phyloP scores from a whole-genome alignment of 2,888 invertebrate species.

The Hypolimnas misippus region DNA sequence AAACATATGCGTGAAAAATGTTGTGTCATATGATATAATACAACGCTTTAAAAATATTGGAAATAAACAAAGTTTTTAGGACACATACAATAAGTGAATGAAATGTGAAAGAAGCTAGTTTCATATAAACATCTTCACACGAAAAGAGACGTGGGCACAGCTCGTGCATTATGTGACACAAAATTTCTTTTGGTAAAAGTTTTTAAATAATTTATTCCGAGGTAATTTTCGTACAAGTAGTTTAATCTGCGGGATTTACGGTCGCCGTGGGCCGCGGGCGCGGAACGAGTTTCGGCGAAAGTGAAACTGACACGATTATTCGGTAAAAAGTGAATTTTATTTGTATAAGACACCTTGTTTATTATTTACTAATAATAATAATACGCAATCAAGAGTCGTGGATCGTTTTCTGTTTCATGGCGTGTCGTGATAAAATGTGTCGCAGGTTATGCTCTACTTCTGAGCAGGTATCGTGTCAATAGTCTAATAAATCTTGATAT shows the following conservation, averaged over 20 bases:
- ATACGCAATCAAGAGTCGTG: background rate
- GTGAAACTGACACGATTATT: slow-evolving; percentile 26
- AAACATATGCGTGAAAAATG: too few species aligned
- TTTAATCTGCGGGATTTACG: slow-evolving; percentile 6
- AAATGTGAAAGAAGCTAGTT: too few species aligned
- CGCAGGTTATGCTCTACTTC: background rate
- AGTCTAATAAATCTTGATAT: background rate
- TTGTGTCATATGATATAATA: too few species aligned
- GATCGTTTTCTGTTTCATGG: background rate
- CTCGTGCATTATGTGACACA: background rate
- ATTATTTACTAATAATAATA: background rate
- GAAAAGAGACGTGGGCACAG: background rate
- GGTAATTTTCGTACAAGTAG: background rate
- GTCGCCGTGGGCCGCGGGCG: background rate
- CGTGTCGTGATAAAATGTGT: background rate
- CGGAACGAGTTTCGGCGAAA: slow-evolving; percentile 36
- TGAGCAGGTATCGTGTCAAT: background rate
- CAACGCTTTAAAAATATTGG: too few species aligned
- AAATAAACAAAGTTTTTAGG: too few species aligned
- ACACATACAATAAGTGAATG: too few species aligned
- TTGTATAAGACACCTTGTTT: slow-evolving; percentile 3
- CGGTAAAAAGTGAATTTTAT: slow-evolving; percentile 24
- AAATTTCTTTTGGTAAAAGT: background rate
- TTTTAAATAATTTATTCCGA: slow-evolving; percentile 3
- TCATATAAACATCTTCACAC: background rate